Conservation (phyloP, 2,113 vertebrate genomes). For the Trichomycterus rosablanca region DNA sequence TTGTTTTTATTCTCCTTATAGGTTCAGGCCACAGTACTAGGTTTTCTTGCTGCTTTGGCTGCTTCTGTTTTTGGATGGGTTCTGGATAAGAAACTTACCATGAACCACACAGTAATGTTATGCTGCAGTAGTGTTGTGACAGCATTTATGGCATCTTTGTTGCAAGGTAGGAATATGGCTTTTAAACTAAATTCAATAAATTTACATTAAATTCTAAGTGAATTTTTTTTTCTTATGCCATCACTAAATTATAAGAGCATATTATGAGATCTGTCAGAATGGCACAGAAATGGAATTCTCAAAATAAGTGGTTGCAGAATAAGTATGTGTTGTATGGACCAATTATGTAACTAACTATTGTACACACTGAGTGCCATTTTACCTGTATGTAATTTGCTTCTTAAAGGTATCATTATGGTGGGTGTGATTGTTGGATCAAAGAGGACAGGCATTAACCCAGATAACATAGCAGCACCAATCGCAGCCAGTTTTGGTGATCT, state of each 20-base stretch:
- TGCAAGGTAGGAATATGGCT: slow-evolving; percentile 71
- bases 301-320: too few relatives aligned
- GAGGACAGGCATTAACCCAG: slow-evolving; percentile 85
- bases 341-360: neutral
- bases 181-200: too few relatives aligned
- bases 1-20: slow-evolving; percentile 42
- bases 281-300: too few relatives aligned
- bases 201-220: too few relatives aligned
- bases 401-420: slow-evolving; percentile 83
- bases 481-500: slow-evolving; percentile 93
- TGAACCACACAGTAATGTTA: slow-evolving; percentile 71
- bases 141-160: slow-evolving; percentile 79
- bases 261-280: too few relatives aligned
- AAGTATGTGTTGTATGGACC: too few relatives aligned
- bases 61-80: slow-evolving; percentile 75
- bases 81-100: slow-evolving; percentile 67
- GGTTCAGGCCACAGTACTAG: slow-evolving; percentile 90
- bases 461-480: slow-evolving; percentile 91
- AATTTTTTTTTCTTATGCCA: too few relatives aligned
- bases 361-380: neutral
- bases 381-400: neutral
- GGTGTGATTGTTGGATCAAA: slow-evolving; percentile 81
- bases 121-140: slow-evolving; percentile 83
- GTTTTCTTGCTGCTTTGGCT: slow-evolving; percentile 81
- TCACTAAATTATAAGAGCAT: too few relatives aligned